Conservation (phyloP, 2,888 invertebrate genomes). For the Glyphotaelius pellucidus region DNA sequence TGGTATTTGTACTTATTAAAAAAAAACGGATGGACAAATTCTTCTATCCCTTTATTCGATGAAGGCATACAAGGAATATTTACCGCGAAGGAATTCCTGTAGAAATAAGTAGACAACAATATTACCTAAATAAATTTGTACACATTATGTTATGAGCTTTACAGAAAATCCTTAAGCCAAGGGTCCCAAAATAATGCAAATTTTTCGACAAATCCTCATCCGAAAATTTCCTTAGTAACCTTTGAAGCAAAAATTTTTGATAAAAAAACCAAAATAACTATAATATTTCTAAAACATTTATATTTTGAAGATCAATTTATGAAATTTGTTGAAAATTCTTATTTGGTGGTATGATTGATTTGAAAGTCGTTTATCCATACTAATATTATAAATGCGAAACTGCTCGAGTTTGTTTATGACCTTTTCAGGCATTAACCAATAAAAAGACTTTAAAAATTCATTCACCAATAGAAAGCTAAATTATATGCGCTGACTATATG, state of each 20-base stretch:
- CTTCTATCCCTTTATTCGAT: background rate
- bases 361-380: background rate
- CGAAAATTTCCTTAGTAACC: background rate
- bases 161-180: background rate
- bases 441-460: too few relatives aligned
- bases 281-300: background rate
- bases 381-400: too few relatives aligned
- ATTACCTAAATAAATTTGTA: background rate
- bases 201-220: background rate
- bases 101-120: background rate
- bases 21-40: background rate
- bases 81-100: background rate
- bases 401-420: too few relatives aligned
- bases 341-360: background rate
- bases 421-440: too few relatives aligned
- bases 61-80: background rate
- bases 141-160: background rate
- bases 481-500: too few relatives aligned
- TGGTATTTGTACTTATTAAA: background rate
- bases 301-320: too few relatives aligned
- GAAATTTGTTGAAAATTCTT: background rate
- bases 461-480: too few relatives aligned
- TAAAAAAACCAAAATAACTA: background rate
- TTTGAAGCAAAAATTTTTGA: background rate
- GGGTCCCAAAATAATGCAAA: background rate